Percentiles rank a stretch among this genome's conserved stretches.
Conservation (phyloP, 2,113 vertebrate species). For the zebrafish (Danio rerio) region DNA sequence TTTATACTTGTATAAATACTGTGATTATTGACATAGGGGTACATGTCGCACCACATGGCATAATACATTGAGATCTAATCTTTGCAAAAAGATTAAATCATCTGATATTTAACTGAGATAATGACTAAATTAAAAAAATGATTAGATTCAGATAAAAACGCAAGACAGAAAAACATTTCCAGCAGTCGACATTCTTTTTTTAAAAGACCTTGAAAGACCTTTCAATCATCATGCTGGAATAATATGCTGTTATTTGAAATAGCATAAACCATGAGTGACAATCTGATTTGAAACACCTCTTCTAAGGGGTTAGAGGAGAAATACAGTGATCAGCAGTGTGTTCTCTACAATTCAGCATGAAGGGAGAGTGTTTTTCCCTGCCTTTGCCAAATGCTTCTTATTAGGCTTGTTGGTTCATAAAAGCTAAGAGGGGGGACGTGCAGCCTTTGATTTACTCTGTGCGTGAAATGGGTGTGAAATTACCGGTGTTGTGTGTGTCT, state of each 20-base stretch:
- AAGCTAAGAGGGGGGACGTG: neutral
- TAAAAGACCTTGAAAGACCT: constrained; percentile 16
- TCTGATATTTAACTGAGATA: neutral
- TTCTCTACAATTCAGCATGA: constrained; percentile 9
- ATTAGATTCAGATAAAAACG: neutral
- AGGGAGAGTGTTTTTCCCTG: constrained; percentile 16
- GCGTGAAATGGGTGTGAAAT: constrained; percentile 23
- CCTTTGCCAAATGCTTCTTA: constrained; percentile 22
- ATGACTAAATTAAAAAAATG: neutral
- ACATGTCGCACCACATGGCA: neutral
- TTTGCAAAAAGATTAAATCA: neutral
- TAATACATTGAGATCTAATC: neutral
- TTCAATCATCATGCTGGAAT: neutral
- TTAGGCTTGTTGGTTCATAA: constrained; percentile 22
- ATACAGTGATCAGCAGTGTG: constrained; percentile 34
- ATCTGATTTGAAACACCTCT: constrained; percentile 5
- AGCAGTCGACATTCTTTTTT: neutral
- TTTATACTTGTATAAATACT: too few relatives aligned
- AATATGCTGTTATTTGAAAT: neutral
- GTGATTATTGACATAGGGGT: too few relatives aligned
- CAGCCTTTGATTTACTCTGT: constrained; percentile 39
- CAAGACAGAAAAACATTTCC: neutral
- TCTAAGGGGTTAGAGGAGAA: constrained; percentile 38
- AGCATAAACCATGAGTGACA: neutral
- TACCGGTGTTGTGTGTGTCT: neutral